Evolutionary conservation across 2,888 invertebrate species (phyloP), one percentile per base, ranked within the genome.

Genomic region (Boloria selene): DNA sequence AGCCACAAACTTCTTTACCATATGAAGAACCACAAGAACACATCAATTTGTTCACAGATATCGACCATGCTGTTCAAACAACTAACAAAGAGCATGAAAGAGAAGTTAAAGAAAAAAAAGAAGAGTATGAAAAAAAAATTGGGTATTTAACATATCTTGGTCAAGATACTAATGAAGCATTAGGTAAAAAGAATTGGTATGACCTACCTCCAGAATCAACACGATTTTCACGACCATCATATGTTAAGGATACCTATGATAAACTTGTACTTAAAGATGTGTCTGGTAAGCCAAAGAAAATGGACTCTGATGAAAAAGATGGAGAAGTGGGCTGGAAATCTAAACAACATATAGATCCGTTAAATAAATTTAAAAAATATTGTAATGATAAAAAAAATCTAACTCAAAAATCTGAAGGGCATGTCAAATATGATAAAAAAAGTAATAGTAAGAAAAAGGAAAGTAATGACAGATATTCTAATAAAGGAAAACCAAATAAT

Each of bases 61-160:
- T 97, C 64, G 98, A 98, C 83, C 94, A 95, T 78, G 96, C 96
- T 73, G 86, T 93, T 22, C 93, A 92, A 73, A 93, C 93, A 71
- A 94, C 94, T 0, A 99, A 99, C 81, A 95, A 94, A 76, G 98
- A 98, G 61, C 96, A 98, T 84, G 97, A 98, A 76, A 94, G 94
- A 70, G 99, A 99, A 80, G 94, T 96, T 73, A 98, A 97, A 83
- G 96, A 96, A 64, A 98, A 98, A 82, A 95, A 96, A 81, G 98
- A 99, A 84, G 97, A 98, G 77, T 98, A 98, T 93, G 99, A 99
- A 83, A 99, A 98, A 82, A 97, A 98, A 90, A 98, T 99, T 79
- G 99, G 99, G 0, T 97, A 98, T 78, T 93, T 99, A 49, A 98
- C 98, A 4, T 99, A 98, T 88, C 93, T 99, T 63, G 99, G 98